Base-by-base conservation (phyloP, 2,888 invertebrate genomes). In the Cantharis rufa region DNA sequence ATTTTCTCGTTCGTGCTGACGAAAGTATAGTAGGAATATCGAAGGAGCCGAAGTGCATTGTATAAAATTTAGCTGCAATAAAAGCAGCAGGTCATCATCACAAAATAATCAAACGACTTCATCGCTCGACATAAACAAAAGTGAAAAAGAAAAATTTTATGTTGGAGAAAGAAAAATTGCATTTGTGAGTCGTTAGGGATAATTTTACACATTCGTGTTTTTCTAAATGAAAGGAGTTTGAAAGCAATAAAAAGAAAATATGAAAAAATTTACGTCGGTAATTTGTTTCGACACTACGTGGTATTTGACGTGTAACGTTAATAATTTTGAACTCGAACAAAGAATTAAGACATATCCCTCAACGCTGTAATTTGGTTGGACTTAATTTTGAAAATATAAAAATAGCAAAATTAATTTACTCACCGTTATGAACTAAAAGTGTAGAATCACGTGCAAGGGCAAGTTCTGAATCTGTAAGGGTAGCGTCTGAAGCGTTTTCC, bases 401-500 rank as follows among this genome's bases (percentile, higher is more conserved):
- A 69, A 32, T 18, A 70, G n/a, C 13, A 18, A 11, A n/a, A 16
- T 32, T 10, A 16, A 24, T 61, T 18, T 24, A 74, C 77, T 91
- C 82, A 95, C 95, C 95, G 93, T 94, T 95, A 91, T 95, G 94
- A 83, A 94, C 93, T 83, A 95, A 93, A 82, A 95, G 92, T 82
- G 95, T 94, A 70, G 93, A 94, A 86, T 95, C 94, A 86, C 95
- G 91, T 85, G 94, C 94, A 84, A 95, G 91, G 84, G 95, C 94
- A 87, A 94, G 90, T 89, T 95, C 95, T 18, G 94, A 94, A 89
- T 95, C 95, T 61, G 95, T 95, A 84, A 95, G 91, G 24, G 95
- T 95, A 63, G 94, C 94, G 92, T 95, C 94, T 81, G 95, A 95
- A 81, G 94, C 94, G 93, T 95, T 94, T 88, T 95, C 95, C 81